Percentiles rank a stretch among this genome's conserved stretches.
Conservation (phyloP, 2,113 vertebrate genomes). For the Phrynosoma platyrhinos region DNA sequence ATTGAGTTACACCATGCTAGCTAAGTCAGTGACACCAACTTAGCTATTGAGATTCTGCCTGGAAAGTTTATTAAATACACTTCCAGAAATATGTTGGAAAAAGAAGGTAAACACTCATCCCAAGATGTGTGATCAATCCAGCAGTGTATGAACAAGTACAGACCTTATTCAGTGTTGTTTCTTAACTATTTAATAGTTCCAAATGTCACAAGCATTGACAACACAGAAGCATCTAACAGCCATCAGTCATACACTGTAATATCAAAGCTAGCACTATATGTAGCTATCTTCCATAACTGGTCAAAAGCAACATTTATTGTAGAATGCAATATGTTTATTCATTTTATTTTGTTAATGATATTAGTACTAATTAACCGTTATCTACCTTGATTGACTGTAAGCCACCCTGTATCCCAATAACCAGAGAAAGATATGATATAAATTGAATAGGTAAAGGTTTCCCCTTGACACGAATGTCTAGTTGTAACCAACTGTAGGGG, state of each 20-base stretch:
- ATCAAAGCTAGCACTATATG: neutral
- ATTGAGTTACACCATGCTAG: neutral
- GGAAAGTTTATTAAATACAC: neutral
- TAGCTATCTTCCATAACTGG: neutral
- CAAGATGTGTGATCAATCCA: neutral
- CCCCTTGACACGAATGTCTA: no score
- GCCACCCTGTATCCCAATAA: no score
- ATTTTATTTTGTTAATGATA: no score
- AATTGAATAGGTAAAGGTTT: no score
- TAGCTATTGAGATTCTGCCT: neutral
- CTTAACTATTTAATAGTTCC: neutral
- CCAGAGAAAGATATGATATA: no score
- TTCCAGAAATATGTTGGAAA: neutral
- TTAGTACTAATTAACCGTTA: no score
- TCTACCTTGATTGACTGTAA: no score
- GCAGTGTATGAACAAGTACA: neutral
- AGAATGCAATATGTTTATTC: no score
- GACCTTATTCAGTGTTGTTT: neutral
- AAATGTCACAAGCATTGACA: neutral
- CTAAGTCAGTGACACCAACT: no score
- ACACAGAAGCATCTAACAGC: neutral
- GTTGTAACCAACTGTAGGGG: no score
- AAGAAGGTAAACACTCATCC: neutral
- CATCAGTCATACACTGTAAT: neutral
- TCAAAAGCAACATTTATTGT: neutral